phyloP scores from a whole-genome alignment of 1,140 invertebrate genomes.

The Sminthurinus signatus region DNA sequence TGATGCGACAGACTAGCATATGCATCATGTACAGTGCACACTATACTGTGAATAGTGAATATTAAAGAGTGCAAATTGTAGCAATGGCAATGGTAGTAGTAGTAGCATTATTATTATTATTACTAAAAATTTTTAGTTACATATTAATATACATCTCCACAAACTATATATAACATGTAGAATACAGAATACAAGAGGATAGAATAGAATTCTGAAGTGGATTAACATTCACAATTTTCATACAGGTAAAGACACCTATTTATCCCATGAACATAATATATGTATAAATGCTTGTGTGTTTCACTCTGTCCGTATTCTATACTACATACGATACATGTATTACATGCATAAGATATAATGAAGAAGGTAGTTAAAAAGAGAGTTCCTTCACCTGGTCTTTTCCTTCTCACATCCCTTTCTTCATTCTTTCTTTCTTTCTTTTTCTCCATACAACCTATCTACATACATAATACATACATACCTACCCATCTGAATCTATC shows the following conservation, averaged over 20 bases:
- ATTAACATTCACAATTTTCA: not conserved
- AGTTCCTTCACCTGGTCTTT: conserved; percentile 8
- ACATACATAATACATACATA: not conserved
- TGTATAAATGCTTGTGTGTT: not conserved
- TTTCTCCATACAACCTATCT: not conserved
- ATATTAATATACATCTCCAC: too few species aligned
- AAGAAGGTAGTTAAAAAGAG: conserved; percentile 8
- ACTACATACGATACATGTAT: not conserved
- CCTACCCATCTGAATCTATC: too few species aligned
- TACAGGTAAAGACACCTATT: not conserved
- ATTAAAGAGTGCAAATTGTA: too few species aligned
- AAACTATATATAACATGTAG: too few species aligned
- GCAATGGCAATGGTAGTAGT: too few species aligned
- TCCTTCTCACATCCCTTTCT: not conserved
- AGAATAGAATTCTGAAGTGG: not conserved
- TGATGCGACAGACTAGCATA: too few species aligned
- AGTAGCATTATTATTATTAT: too few species aligned
- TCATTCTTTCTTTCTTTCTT: not conserved
- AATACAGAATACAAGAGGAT: not conserved
- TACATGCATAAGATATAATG: not conserved
- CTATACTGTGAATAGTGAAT: too few species aligned
- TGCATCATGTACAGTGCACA: too few species aligned
- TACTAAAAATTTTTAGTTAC: too few species aligned
- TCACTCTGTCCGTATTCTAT: not conserved
- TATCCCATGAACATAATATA: not conserved